phyloP scores from a whole-genome alignment of 2,888 invertebrate genomes.

The Cataglyphis cursor region DNA sequence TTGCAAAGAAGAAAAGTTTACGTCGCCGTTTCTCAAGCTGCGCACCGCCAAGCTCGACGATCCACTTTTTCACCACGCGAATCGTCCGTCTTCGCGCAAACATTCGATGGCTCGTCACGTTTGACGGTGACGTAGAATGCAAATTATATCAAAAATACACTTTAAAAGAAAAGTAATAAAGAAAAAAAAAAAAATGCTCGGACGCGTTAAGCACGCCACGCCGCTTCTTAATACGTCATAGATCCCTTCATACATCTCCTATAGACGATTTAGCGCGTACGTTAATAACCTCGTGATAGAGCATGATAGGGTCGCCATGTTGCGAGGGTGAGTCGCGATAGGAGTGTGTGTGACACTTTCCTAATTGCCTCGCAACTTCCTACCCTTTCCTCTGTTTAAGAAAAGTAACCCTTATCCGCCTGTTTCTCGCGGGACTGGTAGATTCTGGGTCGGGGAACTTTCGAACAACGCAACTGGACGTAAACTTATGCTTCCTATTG shows the following conservation, averaged over 20 bases:
- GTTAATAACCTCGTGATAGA: conserved; percentile 78
- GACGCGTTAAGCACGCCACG: conserved; percentile 55
- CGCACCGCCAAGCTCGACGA: not conserved
- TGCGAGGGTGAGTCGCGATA: conserved; percentile 77
- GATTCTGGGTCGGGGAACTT: conserved; percentile 60
- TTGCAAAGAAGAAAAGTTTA: conserved; percentile 45
- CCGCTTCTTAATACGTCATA: conserved; percentile 57
- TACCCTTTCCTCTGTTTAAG: conserved; percentile 78
- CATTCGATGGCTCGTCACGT: not conserved
- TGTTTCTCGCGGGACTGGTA: conserved; percentile 47
- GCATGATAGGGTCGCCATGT: conserved; percentile 79
- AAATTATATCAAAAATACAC: not conserved
- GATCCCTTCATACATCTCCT: conserved; percentile 63
- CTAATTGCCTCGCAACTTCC: conserved; percentile 84
- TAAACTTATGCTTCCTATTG: not conserved
- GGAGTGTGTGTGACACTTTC: conserved; percentile 86
- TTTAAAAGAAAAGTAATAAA: not conserved
- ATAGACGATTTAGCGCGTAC: conserved; percentile 66
- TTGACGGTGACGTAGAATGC: not conserved
- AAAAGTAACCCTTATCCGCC: conserved; percentile 80
- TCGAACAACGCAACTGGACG: conserved; percentile 36
- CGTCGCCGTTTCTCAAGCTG: conserved; percentile 40
- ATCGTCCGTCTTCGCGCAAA: not conserved
- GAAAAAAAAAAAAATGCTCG: not conserved
- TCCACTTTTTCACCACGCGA: not conserved